phyloP scores from a whole-genome alignment of 2,113 vertebrate species.

The Oncorhynchus mykiss region DNA sequence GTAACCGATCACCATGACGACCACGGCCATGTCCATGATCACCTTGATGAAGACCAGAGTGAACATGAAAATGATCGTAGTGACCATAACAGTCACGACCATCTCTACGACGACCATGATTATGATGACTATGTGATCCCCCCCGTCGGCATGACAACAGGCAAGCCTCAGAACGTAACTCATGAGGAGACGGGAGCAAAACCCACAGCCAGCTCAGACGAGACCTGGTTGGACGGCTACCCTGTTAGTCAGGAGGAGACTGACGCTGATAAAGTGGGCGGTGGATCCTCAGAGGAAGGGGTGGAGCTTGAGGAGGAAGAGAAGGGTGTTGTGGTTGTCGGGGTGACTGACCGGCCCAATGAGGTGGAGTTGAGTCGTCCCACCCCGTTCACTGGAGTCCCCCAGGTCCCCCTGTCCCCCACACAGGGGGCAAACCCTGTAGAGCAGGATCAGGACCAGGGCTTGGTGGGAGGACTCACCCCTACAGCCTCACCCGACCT shows the following conservation, averaged over 20 bases:
- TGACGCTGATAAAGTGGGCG: conserved; percentile 58
- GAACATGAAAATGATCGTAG: conserved; percentile 1
- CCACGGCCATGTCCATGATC: neutral
- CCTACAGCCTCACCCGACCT: conserved; percentile 20
- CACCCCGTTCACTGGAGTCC: conserved; percentile 41
- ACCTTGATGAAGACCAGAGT: neutral
- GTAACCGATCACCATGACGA: conserved; percentile 15
- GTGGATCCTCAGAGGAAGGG: conserved; percentile 67
- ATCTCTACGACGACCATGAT: conserved; percentile 23
- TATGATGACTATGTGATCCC: conserved; percentile 26
- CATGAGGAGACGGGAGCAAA: conserved; percentile 47
- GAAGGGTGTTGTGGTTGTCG: conserved; percentile 8
- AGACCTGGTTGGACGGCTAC: conserved; percentile 90
- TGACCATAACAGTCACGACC: conserved; percentile 19
- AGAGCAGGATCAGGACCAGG: conserved; percentile 21
- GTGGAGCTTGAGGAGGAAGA: conserved; percentile 7
- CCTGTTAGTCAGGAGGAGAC: conserved; percentile 76
- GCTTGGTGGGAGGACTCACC: conserved; percentile 44
- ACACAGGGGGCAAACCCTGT: conserved; percentile 22
- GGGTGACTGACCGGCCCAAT: conserved; percentile 64
- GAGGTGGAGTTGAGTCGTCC: conserved; percentile 63
- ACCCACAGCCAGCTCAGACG: conserved; percentile 71
- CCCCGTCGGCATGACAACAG: conserved; percentile 52
- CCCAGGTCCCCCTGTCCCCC: conserved; percentile 39
- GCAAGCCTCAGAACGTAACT: conserved; percentile 63